These are phyloP conservation scores for Pseudorhiza aurosa DNA, from an alignment of 30 jellyfish, hydroid and myxozoan species.

Conservation along the genomic window DNA sequence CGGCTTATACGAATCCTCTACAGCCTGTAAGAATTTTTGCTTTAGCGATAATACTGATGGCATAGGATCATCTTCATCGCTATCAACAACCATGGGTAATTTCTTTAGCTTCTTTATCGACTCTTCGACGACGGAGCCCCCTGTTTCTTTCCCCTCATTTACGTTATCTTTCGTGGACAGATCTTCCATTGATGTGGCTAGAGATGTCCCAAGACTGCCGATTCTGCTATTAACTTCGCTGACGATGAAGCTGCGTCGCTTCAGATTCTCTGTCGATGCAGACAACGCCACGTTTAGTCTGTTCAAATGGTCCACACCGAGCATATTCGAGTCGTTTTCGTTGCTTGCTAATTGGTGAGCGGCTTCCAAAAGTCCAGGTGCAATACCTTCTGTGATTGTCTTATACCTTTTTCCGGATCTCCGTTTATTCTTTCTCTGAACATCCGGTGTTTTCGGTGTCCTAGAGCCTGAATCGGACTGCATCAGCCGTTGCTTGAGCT, in stretches of 20 bases:
- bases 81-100: slow-evolving; percentile 71
- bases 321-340: slow-evolving; percentile 42
- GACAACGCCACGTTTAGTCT: slow-evolving; percentile 74
- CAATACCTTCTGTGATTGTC: slow-evolving; percentile 97
- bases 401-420: slow-evolving; percentile 86
- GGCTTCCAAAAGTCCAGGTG: slow-evolving; percentile 82
- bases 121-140: slow-evolving; percentile 48
- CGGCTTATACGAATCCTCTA: slow-evolving; percentile 83
- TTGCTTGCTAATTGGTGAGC: slow-evolving; percentile 79
- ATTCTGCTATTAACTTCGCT: slow-evolving; percentile 63
- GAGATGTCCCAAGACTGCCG: slow-evolving; percentile 46
- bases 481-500: slow-evolving; percentile 71
- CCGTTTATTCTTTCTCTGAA: slow-evolving; percentile 68
- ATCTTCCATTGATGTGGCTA: slow-evolving; percentile 71
- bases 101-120: slow-evolving; percentile 60
- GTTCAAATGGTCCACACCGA: slow-evolving; percentile 50
- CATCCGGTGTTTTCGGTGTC: slow-evolving; percentile 64
- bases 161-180: slow-evolving; percentile 32
- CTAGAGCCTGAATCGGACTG: slow-evolving; percentile 68
- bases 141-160: slow-evolving; percentile 13
- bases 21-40: slow-evolving; percentile 83
- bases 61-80: slow-evolving; percentile 83
- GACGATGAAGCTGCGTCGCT: slow-evolving; percentile 89
- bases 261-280: slow-evolving; percentile 79
- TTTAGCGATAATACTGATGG: slow-evolving; percentile 82